Percentiles rank a stretch among this genome's conserved stretches.
These are phyloP conservation scores for Nannospalax galili DNA, from an alignment of 2,113 vertebrate genomes.

Conservation along the genomic window DNA sequence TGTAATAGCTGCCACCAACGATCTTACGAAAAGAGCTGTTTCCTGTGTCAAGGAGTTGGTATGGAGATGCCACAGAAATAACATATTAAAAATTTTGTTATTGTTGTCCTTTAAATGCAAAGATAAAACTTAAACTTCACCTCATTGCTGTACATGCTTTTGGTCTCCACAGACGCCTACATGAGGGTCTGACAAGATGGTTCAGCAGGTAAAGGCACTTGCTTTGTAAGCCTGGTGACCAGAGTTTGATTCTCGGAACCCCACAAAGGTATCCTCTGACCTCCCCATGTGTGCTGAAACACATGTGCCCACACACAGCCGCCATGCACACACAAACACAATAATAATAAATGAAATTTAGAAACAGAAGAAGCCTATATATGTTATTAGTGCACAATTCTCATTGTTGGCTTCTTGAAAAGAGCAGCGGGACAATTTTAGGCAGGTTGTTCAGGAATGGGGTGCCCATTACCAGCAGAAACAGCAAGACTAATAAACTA, in stretches of 20 bases:
- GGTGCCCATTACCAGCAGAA: neutral
- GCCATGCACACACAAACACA: neutral
- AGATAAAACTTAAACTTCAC: neutral
- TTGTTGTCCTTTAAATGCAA: neutral
- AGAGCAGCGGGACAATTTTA: neutral
- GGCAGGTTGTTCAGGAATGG: neutral
- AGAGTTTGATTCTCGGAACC: neutral
- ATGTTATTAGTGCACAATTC: neutral
- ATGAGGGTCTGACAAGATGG: too few relatives aligned
- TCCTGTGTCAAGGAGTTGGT: neutral
- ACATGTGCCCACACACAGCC: too few relatives aligned
- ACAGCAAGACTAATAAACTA: neutral
- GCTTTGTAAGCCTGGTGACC: neutral
- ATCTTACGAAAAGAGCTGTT: neutral
- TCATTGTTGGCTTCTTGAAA: slow-evolving; percentile 14
- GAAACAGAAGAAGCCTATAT: neutral
- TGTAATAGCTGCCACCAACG: neutral
- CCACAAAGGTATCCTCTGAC: neutral
- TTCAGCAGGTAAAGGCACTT: neutral
- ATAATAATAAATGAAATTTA: neutral
- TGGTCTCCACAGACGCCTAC: neutral
- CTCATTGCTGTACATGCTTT: neutral
- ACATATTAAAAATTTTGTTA: neutral
- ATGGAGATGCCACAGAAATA: too few relatives aligned
- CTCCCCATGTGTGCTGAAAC: too few relatives aligned